Conservation (phyloP, 1,140 invertebrate species). For the Panagrolaimus sp. region DNA sequence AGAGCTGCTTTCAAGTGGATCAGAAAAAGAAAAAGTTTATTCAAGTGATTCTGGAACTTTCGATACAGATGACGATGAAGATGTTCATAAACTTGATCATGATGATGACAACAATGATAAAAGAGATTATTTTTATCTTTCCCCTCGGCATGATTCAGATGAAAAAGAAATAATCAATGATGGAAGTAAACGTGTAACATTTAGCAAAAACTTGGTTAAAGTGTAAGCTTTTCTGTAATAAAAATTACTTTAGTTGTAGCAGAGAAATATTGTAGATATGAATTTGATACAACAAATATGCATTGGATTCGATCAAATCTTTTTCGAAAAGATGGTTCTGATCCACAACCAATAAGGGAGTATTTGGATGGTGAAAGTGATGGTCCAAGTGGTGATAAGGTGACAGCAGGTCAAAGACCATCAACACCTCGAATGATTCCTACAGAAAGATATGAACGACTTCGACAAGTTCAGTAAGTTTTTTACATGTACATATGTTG, state of each 20-base stretch:
- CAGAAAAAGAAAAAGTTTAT: not conserved
- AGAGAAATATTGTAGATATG: not conserved
- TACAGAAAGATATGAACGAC: not conserved
- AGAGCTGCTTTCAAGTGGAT: not conserved
- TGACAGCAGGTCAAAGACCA: not conserved
- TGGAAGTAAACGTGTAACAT: not conserved
- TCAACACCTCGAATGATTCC: not conserved
- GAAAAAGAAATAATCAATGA: not conserved
- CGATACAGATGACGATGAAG: not conserved
- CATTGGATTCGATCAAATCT: not conserved
- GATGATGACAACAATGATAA: too few species aligned
- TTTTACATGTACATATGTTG: too few species aligned
- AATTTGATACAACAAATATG: not conserved
- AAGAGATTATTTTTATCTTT: too few species aligned
- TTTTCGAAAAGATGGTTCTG: not conserved
- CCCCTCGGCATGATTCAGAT: too few species aligned
- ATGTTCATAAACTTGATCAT: not conserved
- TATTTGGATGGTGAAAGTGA: too few species aligned
- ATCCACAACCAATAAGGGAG: too few species aligned
- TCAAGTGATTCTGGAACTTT: not conserved
- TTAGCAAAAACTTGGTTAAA: not conserved
- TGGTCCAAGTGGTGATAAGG: too few species aligned
- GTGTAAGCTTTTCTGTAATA: not conserved
- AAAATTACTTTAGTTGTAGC: not conserved
- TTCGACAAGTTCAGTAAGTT: conserved; percentile 3